Conservation (phyloP, 2,797 vertebrate genomes). For the Squalus acanthias region DNA sequence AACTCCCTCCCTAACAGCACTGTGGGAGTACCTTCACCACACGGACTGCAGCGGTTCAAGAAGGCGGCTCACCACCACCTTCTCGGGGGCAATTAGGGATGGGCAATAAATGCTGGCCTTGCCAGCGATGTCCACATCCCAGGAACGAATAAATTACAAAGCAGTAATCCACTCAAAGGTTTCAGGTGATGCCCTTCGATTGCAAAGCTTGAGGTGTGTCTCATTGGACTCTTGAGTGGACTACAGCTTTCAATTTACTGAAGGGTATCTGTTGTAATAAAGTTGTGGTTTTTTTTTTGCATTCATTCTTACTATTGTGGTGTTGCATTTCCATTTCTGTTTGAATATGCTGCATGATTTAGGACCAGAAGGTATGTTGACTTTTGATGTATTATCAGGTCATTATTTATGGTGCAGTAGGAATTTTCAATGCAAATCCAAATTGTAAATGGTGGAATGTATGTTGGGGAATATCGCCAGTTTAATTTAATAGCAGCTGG, state of each 20-base stretch:
- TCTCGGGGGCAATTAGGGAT: no score
- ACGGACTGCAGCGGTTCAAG: no score
- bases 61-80: no score
- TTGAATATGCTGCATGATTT: conserved; percentile 26
- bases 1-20: no score
- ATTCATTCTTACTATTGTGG: conserved; percentile 20
- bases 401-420: not conserved
- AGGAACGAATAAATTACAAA: not conserved
- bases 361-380: conserved; percentile 19
- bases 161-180: not conserved
- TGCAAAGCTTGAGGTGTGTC: not conserved
- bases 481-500: not conserved
- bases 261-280: not conserved
- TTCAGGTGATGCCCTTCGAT: not conserved
- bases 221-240: not conserved
- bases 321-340: conserved; percentile 23
- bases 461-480: not conserved
- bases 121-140: no score
- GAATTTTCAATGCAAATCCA: not conserved
- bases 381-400: not conserved
- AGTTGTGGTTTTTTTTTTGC: not conserved
- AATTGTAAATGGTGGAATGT: not conserved
- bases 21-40: no score
- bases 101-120: no score
- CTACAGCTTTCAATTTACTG: not conserved